Conservation (phyloP, 1,140 invertebrate species). For the Paralvinella palmiformis region DNA sequence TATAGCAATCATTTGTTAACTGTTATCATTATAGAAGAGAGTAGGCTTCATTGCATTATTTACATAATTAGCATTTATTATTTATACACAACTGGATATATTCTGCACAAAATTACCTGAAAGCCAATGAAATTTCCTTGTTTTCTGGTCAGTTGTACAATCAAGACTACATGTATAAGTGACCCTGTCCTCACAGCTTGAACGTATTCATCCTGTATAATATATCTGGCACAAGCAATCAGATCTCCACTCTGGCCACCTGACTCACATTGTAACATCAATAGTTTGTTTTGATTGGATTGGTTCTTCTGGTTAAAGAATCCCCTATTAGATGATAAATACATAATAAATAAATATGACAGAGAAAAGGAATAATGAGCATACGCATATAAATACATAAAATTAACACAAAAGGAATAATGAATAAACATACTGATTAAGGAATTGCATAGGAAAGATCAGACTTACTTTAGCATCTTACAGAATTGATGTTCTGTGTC, state of each 20-base stretch:
- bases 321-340: constrained; percentile 13
- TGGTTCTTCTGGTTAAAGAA: constrained; percentile 21
- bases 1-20: too few species aligned
- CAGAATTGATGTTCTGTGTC: constrained; percentile 28
- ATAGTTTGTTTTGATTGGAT: constrained; percentile 17
- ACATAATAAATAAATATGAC: not conserved
- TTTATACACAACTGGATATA: not conserved
- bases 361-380: not conserved
- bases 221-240: constrained; percentile 37
- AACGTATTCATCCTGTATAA: constrained; percentile 28
- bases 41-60: too few species aligned
- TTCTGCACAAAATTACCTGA: constrained; percentile 27
- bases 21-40: too few species aligned
- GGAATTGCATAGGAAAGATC: not conserved
- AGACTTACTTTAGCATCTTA: not conserved
- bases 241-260: constrained; percentile 34
- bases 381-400: not conserved
- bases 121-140: constrained; percentile 38
- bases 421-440: not conserved
- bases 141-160: constrained; percentile 36
- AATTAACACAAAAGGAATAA: not conserved
- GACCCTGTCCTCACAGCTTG: not conserved
- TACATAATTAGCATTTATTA: too few species aligned
- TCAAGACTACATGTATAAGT: constrained; percentile 8
- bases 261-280: constrained; percentile 41